Evolutionary conservation across 2,797 vertebrate species (phyloP).

Genomic region (Buphagus erythrorhynchus): DNA sequence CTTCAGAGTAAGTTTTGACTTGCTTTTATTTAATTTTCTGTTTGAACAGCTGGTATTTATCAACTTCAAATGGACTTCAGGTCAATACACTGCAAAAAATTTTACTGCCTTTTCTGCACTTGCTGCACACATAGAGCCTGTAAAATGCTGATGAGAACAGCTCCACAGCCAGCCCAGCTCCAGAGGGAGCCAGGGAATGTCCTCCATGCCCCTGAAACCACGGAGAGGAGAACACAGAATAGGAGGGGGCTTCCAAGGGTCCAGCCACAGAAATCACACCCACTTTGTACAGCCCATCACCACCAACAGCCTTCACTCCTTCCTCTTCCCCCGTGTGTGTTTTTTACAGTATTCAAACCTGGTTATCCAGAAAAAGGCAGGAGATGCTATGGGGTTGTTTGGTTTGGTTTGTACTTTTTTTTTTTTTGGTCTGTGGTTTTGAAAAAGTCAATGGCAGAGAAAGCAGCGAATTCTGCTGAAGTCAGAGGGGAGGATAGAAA

Average conservation of each 20-base stretch:
- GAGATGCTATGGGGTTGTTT: not conserved
- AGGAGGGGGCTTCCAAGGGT: not conserved
- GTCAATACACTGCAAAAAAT: slow-evolving; percentile 27
- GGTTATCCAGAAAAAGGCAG: not conserved
- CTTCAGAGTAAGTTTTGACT: slow-evolving; percentile 69
- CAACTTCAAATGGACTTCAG: slow-evolving; percentile 60
- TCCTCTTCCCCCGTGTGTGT: fast-evolving
- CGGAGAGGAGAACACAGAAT: not conserved
- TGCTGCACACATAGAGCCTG: not conserved
- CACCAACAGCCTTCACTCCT: not conserved
- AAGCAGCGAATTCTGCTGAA: not conserved
- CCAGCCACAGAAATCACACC: not conserved
- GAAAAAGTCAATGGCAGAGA: not conserved
- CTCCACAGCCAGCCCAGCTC: not conserved
- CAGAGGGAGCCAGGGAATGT: not conserved
- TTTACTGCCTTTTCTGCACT: slow-evolving; percentile 14
- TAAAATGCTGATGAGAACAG: not conserved
- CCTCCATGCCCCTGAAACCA: not conserved
- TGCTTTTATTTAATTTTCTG: slow-evolving; percentile 66
- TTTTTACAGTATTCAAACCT: not conserved
- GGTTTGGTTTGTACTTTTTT: fast-evolving
- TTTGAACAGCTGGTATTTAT: slow-evolving; percentile 71
- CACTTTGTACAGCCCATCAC: fast-evolving
- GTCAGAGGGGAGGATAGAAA: not conserved
- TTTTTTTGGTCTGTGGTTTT: not conserved